phyloP scores from a whole-genome alignment of 2,113 vertebrate species.

The Bubalus kerabau region DNA sequence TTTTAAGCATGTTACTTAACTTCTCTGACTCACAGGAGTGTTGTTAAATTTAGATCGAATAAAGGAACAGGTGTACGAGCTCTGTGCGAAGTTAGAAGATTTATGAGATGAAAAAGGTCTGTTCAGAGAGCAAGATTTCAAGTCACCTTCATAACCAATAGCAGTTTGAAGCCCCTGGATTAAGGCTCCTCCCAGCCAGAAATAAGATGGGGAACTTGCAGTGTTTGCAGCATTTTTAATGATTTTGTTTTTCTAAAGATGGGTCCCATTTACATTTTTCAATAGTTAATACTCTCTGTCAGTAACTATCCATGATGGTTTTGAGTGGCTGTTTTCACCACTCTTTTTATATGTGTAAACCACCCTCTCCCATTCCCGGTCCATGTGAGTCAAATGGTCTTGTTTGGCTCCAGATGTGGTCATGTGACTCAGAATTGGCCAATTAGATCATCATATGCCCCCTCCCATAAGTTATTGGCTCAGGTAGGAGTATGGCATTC shows the following conservation, averaged over 20 bases:
- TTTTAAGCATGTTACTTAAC: conserved; percentile 28
- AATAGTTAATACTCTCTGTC: background rate
- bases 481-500: background rate
- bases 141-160: background rate
- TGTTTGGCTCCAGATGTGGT: background rate
- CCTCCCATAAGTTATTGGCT: background rate
- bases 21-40: conserved; percentile 8
- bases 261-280: background rate
- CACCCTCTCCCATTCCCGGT: background rate
- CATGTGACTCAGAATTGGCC: background rate
- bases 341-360: background rate
- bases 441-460: background rate
- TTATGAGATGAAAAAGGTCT: background rate
- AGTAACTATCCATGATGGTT: background rate
- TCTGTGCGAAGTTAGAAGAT: background rate
- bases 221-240: background rate
- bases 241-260: background rate
- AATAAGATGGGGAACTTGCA: background rate
- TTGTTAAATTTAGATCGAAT: conserved; percentile 27
- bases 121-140: background rate
- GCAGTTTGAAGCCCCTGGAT: background rate
- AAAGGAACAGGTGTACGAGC: background rate
- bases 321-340: background rate
- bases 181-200: background rate
- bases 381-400: background rate